These are phyloP conservation scores for Orthosia gothica DNA, from an alignment of 2,888 invertebrate species.

Conservation along the genomic window DNA sequence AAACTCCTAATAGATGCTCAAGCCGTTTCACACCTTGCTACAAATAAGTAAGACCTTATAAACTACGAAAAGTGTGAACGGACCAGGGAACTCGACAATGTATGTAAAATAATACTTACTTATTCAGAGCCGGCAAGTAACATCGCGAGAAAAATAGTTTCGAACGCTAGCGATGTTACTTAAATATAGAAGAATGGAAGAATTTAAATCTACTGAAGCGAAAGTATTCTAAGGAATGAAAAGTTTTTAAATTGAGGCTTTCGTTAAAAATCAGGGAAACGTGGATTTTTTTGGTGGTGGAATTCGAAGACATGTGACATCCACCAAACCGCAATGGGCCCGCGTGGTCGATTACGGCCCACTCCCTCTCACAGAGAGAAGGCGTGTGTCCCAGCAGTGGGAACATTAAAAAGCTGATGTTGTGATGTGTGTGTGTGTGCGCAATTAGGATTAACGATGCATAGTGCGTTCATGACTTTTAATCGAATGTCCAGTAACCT, in stretches of 20 bases:
- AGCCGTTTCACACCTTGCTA: background rate
- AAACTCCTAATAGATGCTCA: background rate
- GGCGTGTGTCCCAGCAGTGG: no score
- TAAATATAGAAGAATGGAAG: background rate
- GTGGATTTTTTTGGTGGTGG: no score
- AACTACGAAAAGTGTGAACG: background rate
- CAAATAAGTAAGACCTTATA: background rate
- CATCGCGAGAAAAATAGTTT: conserved; percentile 33
- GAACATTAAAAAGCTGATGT: no score
- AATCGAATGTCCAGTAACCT: no score
- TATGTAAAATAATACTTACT: conserved; percentile 58
- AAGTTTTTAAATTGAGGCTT: background rate
- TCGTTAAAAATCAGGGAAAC: no score
- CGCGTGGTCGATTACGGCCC: no score
- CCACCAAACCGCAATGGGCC: no score
- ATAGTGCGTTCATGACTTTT: no score
- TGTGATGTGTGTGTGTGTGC: no score
- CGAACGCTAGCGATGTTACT: background rate
- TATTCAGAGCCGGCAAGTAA: conserved; percentile 39
- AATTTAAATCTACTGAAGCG: background rate
- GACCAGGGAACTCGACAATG: conserved; percentile 47
- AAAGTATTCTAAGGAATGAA: background rate
- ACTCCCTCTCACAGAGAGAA: no score
- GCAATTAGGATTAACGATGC: no score
- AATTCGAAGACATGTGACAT: no score